Evolutionary conservation across 2,888 invertebrate genomes (phyloP).

Genomic region (Polydrusus cervinus): DNA sequence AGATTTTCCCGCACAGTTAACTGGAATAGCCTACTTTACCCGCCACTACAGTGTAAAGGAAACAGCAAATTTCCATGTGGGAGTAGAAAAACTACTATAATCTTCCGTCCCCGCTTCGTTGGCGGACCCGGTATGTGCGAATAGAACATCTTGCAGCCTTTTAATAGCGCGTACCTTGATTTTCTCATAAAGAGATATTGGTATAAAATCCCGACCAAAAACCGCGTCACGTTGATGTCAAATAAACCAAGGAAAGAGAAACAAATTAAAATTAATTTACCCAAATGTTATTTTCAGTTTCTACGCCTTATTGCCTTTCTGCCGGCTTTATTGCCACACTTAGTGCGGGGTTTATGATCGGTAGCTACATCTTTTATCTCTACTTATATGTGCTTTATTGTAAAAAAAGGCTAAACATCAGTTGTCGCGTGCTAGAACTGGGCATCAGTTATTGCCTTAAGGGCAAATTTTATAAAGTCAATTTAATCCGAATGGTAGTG

Average conservation of each 20-base stretch:
- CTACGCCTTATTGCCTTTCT: slow-evolving; percentile 12
- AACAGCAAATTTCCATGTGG: no score
- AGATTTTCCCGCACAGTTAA: no score
- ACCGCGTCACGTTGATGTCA: background rate
- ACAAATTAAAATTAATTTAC: slow-evolving; percentile 37
- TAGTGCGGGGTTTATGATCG: slow-evolving; percentile 14
- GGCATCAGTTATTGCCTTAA: background rate
- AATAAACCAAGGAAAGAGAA: slow-evolving; percentile 29
- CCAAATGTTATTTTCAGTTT: slow-evolving; percentile 29
- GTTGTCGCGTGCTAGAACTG: background rate
- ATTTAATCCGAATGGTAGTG: no score
- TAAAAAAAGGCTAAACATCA: background rate
- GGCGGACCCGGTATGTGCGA: no score
- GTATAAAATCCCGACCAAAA: slow-evolving; percentile 3
- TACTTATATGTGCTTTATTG: background rate
- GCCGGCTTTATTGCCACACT: slow-evolving; percentile 14
- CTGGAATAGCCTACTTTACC: no score
- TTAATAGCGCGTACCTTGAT: no score
- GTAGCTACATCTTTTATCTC: slow-evolving; percentile 3
- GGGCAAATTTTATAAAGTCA: no score
- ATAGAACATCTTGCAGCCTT: background rate
- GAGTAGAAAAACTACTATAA: no score
- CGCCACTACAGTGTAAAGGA: no score
- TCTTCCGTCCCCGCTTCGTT: no score
- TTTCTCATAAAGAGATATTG: background rate